Percentiles rank a stretch among this genome's conserved stretches.
Evolutionary conservation across 2,113 vertebrate species (phyloP).

Genomic region (Empidonax alnorum): DNA sequence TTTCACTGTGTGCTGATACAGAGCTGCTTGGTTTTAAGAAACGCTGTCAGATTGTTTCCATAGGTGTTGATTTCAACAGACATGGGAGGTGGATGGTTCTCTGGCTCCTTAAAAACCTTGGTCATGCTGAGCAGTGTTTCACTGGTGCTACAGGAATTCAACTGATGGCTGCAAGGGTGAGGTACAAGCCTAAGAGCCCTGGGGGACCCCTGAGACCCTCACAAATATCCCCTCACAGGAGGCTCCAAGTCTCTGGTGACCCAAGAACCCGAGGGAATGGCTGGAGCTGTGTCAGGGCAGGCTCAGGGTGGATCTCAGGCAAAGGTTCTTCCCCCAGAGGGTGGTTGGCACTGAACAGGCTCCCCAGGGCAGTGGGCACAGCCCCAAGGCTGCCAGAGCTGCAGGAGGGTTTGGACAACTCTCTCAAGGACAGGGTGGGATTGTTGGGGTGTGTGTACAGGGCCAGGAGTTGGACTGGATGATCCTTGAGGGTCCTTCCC

Average conservation of each 20-base stretch:
- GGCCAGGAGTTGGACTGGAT: background rate
- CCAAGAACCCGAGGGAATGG: fast-evolving
- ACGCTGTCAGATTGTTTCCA: background rate
- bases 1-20: background rate
- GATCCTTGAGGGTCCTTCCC: background rate
- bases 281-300: background rate
- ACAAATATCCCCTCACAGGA: background rate
- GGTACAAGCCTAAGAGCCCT: background rate
- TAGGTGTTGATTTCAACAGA: background rate
- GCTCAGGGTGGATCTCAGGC: fast-evolving
- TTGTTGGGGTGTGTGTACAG: background rate
- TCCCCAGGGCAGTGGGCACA: background rate
- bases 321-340: background rate
- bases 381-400: background rate
- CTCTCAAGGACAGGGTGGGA: background rate
- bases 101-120: background rate
- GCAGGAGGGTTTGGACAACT: background rate
- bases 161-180: background rate
- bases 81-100: background rate
- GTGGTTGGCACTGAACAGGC: background rate
- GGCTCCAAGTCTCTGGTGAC: background rate
- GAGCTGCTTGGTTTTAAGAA: background rate
- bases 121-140: background rate
- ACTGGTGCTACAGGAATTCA: background rate
- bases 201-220: background rate